phyloP scores from a whole-genome alignment of 1,140 invertebrate species.

The Sitophilus oryzae region DNA sequence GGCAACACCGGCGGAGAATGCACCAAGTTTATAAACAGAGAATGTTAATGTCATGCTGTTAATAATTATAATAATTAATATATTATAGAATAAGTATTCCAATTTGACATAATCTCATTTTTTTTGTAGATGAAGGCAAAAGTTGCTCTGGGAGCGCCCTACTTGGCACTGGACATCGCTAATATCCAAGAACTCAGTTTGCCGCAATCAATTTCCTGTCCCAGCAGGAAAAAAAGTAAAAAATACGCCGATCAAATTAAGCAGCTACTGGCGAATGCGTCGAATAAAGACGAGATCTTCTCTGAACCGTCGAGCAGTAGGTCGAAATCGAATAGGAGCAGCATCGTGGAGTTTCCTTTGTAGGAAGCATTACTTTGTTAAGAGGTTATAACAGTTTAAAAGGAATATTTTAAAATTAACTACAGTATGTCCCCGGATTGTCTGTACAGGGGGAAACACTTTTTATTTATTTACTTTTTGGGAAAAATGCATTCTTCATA shows the following conservation, averaged over 20 bases:
- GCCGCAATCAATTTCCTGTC: constrained; percentile 27
- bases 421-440: too few species aligned
- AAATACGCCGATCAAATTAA: constrained; percentile 32
- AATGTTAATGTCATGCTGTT: too few species aligned
- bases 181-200: constrained; percentile 39
- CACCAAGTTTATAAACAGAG: too few species aligned
- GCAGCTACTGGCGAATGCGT: constrained; percentile 27
- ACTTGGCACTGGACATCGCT: constrained; percentile 43
- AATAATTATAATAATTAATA: too few species aligned
- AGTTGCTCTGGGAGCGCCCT: constrained; percentile 46
- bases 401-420: too few species aligned
- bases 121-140: constrained; percentile 41
- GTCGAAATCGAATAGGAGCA: constrained; percentile 36
- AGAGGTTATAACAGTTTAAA: too few species aligned
- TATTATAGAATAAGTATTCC: too few species aligned
- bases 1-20: too few species aligned
- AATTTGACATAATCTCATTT: constrained; percentile 9
- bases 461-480: too few species aligned
- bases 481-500: too few species aligned
- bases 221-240: constrained; percentile 31
- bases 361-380: not conserved
- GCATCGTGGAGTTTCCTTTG: constrained; percentile 35
- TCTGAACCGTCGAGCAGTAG: constrained; percentile 10
- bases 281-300: constrained; percentile 11
- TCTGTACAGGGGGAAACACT: too few species aligned